These are phyloP conservation scores for Platycheirus albimanus DNA, from an alignment of 2,888 invertebrate species.

Conservation along the genomic window DNA sequence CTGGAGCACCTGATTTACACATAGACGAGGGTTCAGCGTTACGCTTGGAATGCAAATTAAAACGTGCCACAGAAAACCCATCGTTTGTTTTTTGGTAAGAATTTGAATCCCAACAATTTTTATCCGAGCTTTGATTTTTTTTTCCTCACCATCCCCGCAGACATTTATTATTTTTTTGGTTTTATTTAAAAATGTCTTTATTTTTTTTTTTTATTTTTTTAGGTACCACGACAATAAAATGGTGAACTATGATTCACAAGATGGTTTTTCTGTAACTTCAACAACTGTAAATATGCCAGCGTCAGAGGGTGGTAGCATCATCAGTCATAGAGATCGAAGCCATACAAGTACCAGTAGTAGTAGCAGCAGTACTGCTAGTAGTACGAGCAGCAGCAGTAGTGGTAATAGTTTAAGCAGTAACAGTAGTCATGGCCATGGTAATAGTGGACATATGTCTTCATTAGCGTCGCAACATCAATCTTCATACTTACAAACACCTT, in stretches of 20 bases:
- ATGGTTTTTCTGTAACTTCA: constrained; percentile 83
- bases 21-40: constrained; percentile 82
- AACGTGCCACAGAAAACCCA: constrained; percentile 82
- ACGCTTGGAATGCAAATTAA: constrained; percentile 82
- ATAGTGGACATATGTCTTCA: constrained; percentile 68
- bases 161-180: neutral
- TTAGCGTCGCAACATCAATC: constrained; percentile 76
- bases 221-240: constrained; percentile 93
- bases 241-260: constrained; percentile 92
- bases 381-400: constrained; percentile 55
- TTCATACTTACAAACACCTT: constrained; percentile 79
- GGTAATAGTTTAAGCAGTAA: constrained; percentile 74
- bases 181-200: neutral
- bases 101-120: neutral
- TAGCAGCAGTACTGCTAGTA: constrained; percentile 82
- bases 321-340: constrained; percentile 72
- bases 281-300: constrained; percentile 76
- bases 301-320: constrained; percentile 72
- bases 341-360: constrained; percentile 82
- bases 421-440: constrained; percentile 64
- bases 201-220: constrained; percentile 2
- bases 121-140: neutral
- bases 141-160: neutral
- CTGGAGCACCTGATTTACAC: constrained; percentile 82
- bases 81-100: constrained; percentile 82